Percentiles rank a stretch among this genome's conserved stretches.
Conservation (phyloP, 2,888 invertebrate species). For the Anorthoa munda region DNA sequence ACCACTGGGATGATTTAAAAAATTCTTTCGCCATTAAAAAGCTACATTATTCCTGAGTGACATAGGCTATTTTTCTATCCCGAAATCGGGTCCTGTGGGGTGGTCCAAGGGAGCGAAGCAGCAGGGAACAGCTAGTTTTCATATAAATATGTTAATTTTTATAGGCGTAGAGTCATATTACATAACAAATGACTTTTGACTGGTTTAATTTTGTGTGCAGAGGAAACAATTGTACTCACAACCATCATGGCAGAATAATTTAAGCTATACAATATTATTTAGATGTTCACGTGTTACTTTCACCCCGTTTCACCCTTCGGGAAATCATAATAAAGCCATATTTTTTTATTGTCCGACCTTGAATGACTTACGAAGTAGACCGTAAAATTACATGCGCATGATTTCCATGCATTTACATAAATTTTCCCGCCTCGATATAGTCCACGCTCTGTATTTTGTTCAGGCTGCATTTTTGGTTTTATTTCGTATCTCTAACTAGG, state of each 20-base stretch:
- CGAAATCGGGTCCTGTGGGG: too few relatives aligned
- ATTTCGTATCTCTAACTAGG: background rate
- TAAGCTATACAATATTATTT: constrained; percentile 5
- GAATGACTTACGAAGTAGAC: constrained; percentile 48
- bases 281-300: constrained; percentile 23
- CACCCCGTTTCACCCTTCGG: constrained; percentile 37
- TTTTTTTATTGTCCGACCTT: constrained; percentile 49
- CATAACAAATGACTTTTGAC: background rate
- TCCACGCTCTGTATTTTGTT: constrained; percentile 21
- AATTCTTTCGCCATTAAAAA: too few relatives aligned
- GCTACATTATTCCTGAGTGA: too few relatives aligned
- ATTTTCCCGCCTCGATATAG: constrained; percentile 34
- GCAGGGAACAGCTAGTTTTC: too few relatives aligned
- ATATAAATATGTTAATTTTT: background rate
- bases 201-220: background rate
- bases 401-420: constrained; percentile 61
- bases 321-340: constrained; percentile 47
- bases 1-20: too few relatives aligned
- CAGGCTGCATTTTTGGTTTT: constrained; percentile 9
- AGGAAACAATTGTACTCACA: background rate
- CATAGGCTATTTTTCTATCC: too few relatives aligned
- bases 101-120: too few relatives aligned
- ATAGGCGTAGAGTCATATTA: background rate
- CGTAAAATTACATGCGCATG: constrained; percentile 57
- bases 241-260: constrained; percentile 10